Evolutionary conservation across 2,113 vertebrate species (phyloP), one percentile per base, ranked within the genome.

Genomic region (Daubentonia madagascariensis): DNA sequence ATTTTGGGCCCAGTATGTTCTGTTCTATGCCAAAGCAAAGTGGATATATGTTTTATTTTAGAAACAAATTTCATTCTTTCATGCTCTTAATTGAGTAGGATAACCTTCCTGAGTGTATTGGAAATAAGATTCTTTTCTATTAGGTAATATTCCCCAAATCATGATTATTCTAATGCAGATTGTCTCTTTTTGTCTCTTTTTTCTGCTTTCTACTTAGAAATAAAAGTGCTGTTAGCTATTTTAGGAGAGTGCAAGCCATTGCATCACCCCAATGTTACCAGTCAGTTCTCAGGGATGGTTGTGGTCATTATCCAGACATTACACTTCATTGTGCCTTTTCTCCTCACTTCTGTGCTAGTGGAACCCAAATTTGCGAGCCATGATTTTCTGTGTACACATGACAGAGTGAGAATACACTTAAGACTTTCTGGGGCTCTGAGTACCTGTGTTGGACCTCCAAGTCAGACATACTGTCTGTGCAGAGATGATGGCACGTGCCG

Each of bases 31-130:
- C 84, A 45, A 25, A 37, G 65, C n/a, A 3, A n/a, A 87, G 43
- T 85, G 80, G 68, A 9, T 16, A 10, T 17, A 4, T 28, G 43
- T 50, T 97, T 86, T 84, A 78, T 68, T 97, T 83, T 68, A 85
- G 91, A 85, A 83, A 61, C 28, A 43, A 0, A 0, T 83, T 17
- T 28, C 1, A 2, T 91, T 83, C 59, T 75, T 85, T 85, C 52
- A 3, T 61, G 11, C 35, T 73, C 70, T 83, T 79, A 75, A 8
- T 59, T 48, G 85, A 84, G 30, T 85, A 79, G 43, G 40, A 30
- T 61, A 43, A 30, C 23, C 16, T 87, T 89, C 37, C 40, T 68
- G 43, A 83, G 2, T 84, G 12, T 70, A 5, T 57, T 57, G 54
- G 72, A 73, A 81, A 14, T 48, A 81, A 78, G 40, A 14, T 81